phyloP scores from a whole-genome alignment of 2,888 invertebrate species.

The Anticlea derivata region DNA sequence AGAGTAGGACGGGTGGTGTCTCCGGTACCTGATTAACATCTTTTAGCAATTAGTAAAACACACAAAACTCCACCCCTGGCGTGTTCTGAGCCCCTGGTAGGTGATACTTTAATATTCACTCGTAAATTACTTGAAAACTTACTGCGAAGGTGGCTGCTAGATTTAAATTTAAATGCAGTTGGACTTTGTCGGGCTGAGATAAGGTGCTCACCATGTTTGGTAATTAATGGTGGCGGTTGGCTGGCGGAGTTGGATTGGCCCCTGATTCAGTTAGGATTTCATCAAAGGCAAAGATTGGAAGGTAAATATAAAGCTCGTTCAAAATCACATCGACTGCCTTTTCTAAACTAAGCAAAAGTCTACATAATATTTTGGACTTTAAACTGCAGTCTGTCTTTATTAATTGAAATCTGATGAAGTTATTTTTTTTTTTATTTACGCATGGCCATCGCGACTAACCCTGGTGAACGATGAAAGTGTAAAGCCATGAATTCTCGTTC shows the following conservation, averaged over 20 bases:
- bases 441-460: too few species aligned
- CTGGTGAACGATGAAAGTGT: too few species aligned
- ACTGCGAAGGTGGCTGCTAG: slow-evolving; percentile 78
- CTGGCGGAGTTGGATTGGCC: slow-evolving; percentile 9
- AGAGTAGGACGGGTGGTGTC: slow-evolving; percentile 57
- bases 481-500: too few species aligned
- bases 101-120: slow-evolving; percentile 81
- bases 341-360: slow-evolving; percentile 9
- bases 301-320: slow-evolving; percentile 41
- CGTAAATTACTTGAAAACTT: slow-evolving; percentile 82
- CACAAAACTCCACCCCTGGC: slow-evolving; percentile 85
- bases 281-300: slow-evolving; percentile 35
- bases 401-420: too few species aligned
- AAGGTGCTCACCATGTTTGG: slow-evolving; percentile 55
- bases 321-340: background rate
- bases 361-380: background rate
- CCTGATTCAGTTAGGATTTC: slow-evolving; percentile 22
- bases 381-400: too few species aligned
- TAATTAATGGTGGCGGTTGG: slow-evolving; percentile 42
- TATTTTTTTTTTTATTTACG: too few species aligned
- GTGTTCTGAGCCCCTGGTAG: slow-evolving; percentile 81
- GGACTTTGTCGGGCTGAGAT: slow-evolving; percentile 60
- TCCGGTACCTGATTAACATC: slow-evolving; percentile 82
- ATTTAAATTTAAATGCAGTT: slow-evolving; percentile 75
- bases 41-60: slow-evolving; percentile 86